These are phyloP conservation scores for Syngnathus scovelli DNA, from an alignment of 2,113 vertebrate species.

Conservation along the genomic window DNA sequence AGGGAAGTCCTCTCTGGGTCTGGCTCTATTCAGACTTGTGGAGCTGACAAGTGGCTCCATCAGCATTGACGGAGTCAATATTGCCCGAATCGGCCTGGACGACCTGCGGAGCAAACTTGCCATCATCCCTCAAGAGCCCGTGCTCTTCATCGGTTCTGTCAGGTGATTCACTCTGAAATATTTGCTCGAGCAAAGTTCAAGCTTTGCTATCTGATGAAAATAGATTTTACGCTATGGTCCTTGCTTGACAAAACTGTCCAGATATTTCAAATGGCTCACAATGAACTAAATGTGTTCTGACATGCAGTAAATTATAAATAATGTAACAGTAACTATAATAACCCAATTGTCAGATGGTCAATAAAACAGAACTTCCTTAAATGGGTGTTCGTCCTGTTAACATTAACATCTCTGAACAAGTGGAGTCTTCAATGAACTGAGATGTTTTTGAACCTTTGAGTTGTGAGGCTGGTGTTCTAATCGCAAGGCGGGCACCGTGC, in stretches of 20 bases:
- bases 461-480: no score
- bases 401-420: no score
- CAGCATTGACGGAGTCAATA: conserved; percentile 71
- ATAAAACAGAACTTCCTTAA: no score
- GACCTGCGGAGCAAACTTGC: conserved; percentile 76
- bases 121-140: conserved; percentile 78
- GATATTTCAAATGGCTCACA: background rate
- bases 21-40: conserved; percentile 74
- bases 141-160: conserved; percentile 75
- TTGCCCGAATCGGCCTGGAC: conserved; percentile 69
- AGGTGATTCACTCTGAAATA: conserved; percentile 54
- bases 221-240: background rate
- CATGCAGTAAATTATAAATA: no score
- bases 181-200: background rate
- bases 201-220: background rate
- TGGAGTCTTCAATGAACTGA: no score
- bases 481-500: no score
- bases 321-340: no score
- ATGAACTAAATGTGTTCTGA: background rate
- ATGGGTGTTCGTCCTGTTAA: no score
- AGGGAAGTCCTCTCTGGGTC: conserved; percentile 77
- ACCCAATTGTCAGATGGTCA: no score
- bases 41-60: conserved; percentile 73
- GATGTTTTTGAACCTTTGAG: background rate
- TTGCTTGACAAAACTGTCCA: background rate